Evolutionary conservation across 2,888 invertebrate species (phyloP).

Genomic region (Acanthosepion lycidas): DNA sequence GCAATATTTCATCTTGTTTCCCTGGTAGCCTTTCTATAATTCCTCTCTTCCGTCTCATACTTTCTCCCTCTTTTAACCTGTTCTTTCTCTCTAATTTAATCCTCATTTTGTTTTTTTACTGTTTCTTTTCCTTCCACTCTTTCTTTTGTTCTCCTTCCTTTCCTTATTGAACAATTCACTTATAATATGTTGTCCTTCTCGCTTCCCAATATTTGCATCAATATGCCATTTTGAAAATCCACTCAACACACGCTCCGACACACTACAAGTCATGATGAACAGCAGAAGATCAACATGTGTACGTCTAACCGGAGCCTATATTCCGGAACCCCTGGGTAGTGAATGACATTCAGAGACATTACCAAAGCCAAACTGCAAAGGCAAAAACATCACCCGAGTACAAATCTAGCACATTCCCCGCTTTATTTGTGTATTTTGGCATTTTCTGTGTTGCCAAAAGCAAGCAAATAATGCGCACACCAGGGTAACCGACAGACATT

Average conservation of each 20-base stretch:
- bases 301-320: not conserved
- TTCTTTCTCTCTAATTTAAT: not conserved
- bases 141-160: not conserved
- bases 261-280: not conserved
- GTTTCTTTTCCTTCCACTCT: not conserved
- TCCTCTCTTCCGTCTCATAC: too few species aligned
- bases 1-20: too few species aligned
- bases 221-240: not conserved
- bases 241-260: not conserved
- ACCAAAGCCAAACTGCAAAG: not conserved
- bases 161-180: not conserved
- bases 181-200: not conserved
- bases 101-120: not conserved
- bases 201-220: not conserved
- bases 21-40: too few species aligned
- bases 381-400: not conserved
- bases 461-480: not conserved
- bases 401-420: not conserved
- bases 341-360: constrained; percentile 4
- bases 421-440: constrained; percentile 10
- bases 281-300: not conserved
- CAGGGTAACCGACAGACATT: not conserved
- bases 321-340: not conserved
- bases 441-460: not conserved
- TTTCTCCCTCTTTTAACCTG: too few species aligned